phyloP scores from a whole-genome alignment of 2,888 invertebrate species.

The Biston stratarius region DNA sequence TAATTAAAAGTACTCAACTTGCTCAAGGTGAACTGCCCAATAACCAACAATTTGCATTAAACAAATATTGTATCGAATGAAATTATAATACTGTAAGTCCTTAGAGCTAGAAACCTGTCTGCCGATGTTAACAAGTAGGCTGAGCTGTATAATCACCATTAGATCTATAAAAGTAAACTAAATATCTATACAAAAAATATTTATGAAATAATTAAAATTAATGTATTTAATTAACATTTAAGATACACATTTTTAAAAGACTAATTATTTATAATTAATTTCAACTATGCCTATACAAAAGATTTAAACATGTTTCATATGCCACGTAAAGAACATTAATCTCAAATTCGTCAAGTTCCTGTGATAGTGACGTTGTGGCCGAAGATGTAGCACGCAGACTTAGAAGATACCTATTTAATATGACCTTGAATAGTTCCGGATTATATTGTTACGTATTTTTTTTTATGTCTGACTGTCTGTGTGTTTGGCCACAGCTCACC shows the following conservation, averaged over 20 bases:
- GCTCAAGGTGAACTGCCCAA: neutral
- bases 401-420: no score
- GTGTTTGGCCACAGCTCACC: no score
- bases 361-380: no score
- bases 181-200: neutral
- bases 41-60: slow-evolving; percentile 6
- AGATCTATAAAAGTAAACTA: neutral
- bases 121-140: neutral
- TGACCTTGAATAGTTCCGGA: no score
- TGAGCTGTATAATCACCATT: neutral
- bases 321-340: no score
- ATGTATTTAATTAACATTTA: no score
- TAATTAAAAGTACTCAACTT: neutral
- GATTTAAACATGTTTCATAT: no score
- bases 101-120: neutral
- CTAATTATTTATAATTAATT: neutral
- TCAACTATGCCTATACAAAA: no score
- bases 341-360: no score
- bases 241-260: neutral
- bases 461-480: no score
- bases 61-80: slow-evolving; percentile 6
- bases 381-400: no score
- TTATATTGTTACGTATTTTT: no score
- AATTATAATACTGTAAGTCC: neutral
- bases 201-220: neutral